phyloP scores from a whole-genome alignment of 2,888 invertebrate species.

The Megalurothrips usitatus region DNA sequence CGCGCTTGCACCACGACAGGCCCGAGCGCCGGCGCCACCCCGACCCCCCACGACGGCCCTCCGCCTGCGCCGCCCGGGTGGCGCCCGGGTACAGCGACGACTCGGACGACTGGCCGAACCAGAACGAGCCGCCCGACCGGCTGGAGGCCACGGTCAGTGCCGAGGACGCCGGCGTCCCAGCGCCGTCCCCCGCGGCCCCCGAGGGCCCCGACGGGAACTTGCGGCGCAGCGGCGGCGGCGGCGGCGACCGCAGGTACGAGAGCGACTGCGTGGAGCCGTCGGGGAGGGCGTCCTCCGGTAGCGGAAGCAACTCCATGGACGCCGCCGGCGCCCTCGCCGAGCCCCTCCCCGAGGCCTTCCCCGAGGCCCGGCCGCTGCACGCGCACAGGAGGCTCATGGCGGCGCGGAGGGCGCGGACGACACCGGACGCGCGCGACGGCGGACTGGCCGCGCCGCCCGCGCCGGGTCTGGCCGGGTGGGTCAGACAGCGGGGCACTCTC shows the following conservation, averaged over 20 bases:
- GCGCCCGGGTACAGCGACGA: constrained; percentile 10
- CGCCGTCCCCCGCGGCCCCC: constrained; percentile 1
- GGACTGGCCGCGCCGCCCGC: neutral
- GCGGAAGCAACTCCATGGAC: constrained; percentile 37
- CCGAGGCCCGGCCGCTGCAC: constrained; percentile 38
- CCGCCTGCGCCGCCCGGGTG: neutral
- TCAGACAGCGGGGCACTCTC: too few relatives aligned
- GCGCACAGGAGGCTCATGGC: constrained; percentile 42
- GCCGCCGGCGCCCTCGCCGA: neutral
- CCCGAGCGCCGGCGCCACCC: neutral
- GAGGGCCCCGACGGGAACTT: neutral
- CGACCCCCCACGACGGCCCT: neutral
- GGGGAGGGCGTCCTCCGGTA: constrained; percentile 35
- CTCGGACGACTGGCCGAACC: constrained; percentile 18
- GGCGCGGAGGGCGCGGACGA: neutral
- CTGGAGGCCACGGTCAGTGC: constrained; percentile 30
- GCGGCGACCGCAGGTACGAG: constrained; percentile 36
- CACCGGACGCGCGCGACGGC: neutral
- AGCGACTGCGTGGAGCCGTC: constrained; percentile 37
- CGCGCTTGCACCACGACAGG: constrained; percentile 5
- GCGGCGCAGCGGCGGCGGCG: constrained; percentile 35
- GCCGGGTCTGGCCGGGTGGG: too few relatives aligned
- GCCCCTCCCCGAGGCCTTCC: neutral
- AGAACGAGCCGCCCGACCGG: constrained; percentile 26
- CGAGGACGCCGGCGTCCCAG: constrained; percentile 28